Base-by-base conservation (phyloP, 2,888 invertebrate genomes). In the Melolontha melolontha region DNA sequence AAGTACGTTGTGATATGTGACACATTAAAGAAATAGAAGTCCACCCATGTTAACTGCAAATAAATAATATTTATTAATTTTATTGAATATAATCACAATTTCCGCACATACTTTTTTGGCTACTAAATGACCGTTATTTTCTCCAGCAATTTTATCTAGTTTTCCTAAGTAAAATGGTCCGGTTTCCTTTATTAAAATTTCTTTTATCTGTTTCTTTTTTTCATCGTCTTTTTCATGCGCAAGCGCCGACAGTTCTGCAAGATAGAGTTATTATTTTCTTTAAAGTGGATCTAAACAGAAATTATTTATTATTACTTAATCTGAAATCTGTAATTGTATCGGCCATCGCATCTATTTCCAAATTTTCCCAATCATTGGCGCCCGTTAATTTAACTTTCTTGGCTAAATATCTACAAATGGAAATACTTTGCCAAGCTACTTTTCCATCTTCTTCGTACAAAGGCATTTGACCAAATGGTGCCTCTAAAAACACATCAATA, bases 391-490 rank as follows among this genome's bases (percentile, higher is more conserved):
- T 87, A 72, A 84, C 86, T 78, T 88, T 85, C 77, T 86, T 87
- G 4, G 88, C 91, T 41, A 91, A 80, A 79, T 89, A 91, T 34
- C 91, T 86, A 42, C 82, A 77, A 69, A 91, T 88, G 5, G 91
- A 87, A 1, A 82, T 59, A 29, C 88, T 88, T 78, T 91, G 91
- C 17, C 86, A 84, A 70, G 87, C 82, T 71, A 82, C 78, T 77
- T 89, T 89, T 2, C 89, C 90, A 67, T 90, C 87, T 2, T 90
- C 82, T 79, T 88, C 88, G 59, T 91, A 75, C 0, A 89, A 79
- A 0, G 91, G 91, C 70, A 89, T 78, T 79, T 89, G 88, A 0
- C 90, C 90, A 78, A 88, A 89, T 39, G 89, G 89, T 83, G 86
- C 88, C 67, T 83, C 85, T 89, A 78, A 17, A 79, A 74, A 29